A percentile compares a stretch with the other conserved stretches of the same genome.
phyloP scores from a whole-genome alignment of 2,888 invertebrate species.

The Troglohyphantes excavatus region DNA sequence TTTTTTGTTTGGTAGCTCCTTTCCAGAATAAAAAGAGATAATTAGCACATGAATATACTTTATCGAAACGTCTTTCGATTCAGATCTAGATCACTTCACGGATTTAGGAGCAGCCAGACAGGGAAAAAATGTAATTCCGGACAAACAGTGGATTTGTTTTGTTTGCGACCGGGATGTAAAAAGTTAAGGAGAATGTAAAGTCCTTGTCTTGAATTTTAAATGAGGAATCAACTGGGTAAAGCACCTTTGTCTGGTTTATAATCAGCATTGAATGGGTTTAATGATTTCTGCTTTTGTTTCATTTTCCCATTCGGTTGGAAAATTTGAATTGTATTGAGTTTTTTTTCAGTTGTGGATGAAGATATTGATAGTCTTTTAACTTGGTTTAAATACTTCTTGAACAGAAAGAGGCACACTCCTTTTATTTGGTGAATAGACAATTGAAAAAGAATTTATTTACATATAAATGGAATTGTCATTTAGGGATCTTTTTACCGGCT shows the following conservation, averaged over 20 bases:
- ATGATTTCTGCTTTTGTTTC: constrained; percentile 26
- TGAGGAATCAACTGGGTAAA: constrained; percentile 51
- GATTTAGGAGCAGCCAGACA: constrained; percentile 40
- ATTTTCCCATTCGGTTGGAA: not conserved
- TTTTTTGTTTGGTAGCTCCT: constrained; percentile 23
- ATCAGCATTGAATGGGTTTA: constrained; percentile 33
- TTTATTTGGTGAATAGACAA: too few species aligned
- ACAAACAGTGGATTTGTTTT: constrained; percentile 64
- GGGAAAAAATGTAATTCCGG: constrained; percentile 40
- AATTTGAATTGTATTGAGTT: not conserved
- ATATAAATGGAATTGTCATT: too few species aligned
- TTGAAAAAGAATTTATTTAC: too few species aligned
- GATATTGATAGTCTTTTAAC: not conserved
- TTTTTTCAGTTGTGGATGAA: not conserved
- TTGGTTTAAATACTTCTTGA: not conserved
- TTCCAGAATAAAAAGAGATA: constrained; percentile 56
- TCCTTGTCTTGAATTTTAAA: constrained; percentile 63
- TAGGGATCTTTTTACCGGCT: too few species aligned
- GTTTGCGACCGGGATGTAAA: constrained; percentile 20
- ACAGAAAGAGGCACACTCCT: not conserved
- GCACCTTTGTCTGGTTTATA: constrained; percentile 44
- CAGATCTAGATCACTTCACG: constrained; percentile 47
- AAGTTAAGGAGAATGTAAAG: constrained; percentile 18
- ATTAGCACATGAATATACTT: constrained; percentile 78
- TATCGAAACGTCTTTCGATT: constrained; percentile 44